A percentile compares a stretch with the other conserved stretches of the same genome.
Evolutionary conservation across 2,113 vertebrate genomes (phyloP).

Genomic region (Aspiorhynchus laticeps): DNA sequence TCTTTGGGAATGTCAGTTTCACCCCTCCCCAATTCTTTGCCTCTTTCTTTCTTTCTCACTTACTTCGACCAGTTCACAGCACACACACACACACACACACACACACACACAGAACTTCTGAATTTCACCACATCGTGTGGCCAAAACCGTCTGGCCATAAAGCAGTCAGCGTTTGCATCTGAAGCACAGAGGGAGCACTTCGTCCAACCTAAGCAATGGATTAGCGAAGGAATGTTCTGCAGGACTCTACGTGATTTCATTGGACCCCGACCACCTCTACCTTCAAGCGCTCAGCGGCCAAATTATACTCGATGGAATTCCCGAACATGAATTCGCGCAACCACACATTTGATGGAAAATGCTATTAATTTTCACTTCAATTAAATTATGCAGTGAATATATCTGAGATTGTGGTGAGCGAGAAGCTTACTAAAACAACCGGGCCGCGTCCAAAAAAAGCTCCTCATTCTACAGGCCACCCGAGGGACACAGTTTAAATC

Average conservation of each 20-base stretch:
- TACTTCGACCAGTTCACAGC: conserved; percentile 11
- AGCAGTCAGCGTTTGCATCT: conserved; percentile 47
- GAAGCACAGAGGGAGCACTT: conserved; percentile 29
- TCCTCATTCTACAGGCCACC: conserved; percentile 62
- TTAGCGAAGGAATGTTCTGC: conserved; percentile 49
- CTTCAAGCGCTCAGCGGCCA: conserved; percentile 27
- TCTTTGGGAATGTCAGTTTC: conserved; percentile 70
- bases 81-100: conserved; percentile 32
- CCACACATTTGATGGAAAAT: conserved; percentile 40
- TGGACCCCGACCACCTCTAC: conserved; percentile 17
- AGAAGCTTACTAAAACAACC: conserved; percentile 54
- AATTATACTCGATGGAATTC: conserved; percentile 6
- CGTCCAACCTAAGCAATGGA: conserved; percentile 56
- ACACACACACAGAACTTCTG: conserved; percentile 22
- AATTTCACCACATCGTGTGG: conserved; percentile 44
- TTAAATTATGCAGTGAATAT: conserved; percentile 45
- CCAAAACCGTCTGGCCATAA: conserved; percentile 37
- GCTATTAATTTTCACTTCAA: conserved; percentile 42
- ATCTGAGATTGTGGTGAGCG: conserved; percentile 21
- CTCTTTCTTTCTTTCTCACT: conserved; percentile 20
- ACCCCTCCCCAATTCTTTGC: conserved; percentile 28
- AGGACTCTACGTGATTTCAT: conserved; percentile 37
- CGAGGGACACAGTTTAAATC: conserved; percentile 66
- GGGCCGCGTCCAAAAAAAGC: conserved; percentile 55
- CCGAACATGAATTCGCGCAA: conserved; percentile 24